Evolutionary conservation across 2,113 vertebrate genomes (phyloP).

Genomic region (Sclerurus mexicanus): DNA sequence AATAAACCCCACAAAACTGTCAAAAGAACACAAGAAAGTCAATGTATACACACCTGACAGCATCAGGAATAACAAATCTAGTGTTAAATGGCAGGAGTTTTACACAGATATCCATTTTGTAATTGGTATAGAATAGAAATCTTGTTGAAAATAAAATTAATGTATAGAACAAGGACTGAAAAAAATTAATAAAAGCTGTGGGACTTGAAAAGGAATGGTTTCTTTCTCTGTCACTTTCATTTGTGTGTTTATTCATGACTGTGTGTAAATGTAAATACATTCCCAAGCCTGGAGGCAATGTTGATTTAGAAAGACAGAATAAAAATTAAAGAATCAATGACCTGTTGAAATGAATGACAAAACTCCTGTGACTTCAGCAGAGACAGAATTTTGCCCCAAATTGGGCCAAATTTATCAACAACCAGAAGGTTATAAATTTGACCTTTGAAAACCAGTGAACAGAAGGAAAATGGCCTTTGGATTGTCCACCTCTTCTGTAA

Average conservation of each 20-base stretch:
- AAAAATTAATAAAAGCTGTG: constrained; percentile 52
- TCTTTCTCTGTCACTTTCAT: not conserved
- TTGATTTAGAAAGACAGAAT: constrained; percentile 4
- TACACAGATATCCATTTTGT: constrained; percentile 5
- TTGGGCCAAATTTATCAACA: not conserved
- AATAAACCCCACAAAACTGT: constrained; percentile 51
- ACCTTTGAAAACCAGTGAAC: not conserved
- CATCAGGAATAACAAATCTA: constrained; percentile 41
- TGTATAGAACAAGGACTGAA: constrained; percentile 25
- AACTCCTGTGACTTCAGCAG: not conserved
- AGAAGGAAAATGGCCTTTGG: not conserved
- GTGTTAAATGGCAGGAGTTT: constrained; percentile 35
- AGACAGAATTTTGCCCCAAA: not conserved
- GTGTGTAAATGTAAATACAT: not conserved
- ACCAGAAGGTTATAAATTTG: not conserved
- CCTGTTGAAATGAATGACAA: constrained; percentile 3
- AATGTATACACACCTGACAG: not conserved
- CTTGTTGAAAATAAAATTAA: constrained; percentile 19
- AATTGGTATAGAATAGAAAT: constrained; percentile 27
- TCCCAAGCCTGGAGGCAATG: not conserved
- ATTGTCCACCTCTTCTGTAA: not conserved
- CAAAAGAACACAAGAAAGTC: constrained; percentile 40
- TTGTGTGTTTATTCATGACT: not conserved
- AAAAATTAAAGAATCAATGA: constrained; percentile 2
- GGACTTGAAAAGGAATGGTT: constrained; percentile 8